These are phyloP conservation scores for Empidonax traillii DNA, from an alignment of 2,113 vertebrate genomes.

Conservation along the genomic window DNA sequence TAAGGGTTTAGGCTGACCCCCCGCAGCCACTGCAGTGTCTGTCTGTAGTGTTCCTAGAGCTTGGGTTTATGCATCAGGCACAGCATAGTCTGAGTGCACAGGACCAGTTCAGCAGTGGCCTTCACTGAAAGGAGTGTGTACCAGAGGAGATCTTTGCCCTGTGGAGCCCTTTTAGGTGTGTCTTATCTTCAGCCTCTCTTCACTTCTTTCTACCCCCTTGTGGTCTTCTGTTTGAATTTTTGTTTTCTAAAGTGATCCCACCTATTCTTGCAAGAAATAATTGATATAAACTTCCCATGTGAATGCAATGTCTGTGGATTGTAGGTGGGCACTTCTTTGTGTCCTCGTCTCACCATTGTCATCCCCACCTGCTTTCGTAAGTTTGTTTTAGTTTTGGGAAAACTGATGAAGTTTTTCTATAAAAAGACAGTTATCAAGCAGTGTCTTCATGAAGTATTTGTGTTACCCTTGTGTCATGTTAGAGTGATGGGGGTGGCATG, in stretches of 20 bases:
- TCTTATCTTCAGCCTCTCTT: not conserved
- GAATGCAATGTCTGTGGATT: not conserved
- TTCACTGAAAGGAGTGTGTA: not conserved
- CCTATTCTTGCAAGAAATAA: not conserved
- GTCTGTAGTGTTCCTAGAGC: not conserved
- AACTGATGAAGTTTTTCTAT: rapidly evolving
- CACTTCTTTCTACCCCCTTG: not conserved
- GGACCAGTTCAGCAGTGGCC: not conserved
- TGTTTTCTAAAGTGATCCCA: not conserved
- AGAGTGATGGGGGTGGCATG: not conserved
- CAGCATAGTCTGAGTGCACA: not conserved
- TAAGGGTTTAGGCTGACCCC: not conserved
- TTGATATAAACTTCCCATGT: not conserved
- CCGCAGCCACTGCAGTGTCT: not conserved
- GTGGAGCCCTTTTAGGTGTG: not conserved
- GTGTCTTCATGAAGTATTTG: not conserved
- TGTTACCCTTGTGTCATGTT: not conserved
- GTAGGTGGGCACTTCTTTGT: not conserved
- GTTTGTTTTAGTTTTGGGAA: not conserved
- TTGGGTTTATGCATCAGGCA: not conserved
- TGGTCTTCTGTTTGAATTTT: not conserved
- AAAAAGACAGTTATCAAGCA: not conserved
- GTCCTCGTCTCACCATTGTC: not conserved
- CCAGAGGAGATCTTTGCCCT: not conserved
- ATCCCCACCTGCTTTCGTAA: not conserved